Conservation (phyloP, 1,140 invertebrate species). For the Magallana angulata region DNA sequence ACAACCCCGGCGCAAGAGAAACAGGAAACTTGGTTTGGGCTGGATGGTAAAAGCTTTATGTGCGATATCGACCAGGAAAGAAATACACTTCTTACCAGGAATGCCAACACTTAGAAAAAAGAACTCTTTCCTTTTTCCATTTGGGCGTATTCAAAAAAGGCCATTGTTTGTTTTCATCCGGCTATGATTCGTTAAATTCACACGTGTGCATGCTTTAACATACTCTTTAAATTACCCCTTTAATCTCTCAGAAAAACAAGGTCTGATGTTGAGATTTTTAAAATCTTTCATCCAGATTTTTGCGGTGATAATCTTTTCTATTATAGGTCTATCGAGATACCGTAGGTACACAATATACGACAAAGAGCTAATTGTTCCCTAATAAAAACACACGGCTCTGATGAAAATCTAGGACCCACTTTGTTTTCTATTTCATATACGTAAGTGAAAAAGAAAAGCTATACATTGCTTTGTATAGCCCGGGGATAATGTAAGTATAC, state of each 20-base stretch:
- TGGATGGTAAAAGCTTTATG: background rate
- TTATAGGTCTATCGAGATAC: slow-evolving; percentile 8
- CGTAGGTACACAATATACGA: background rate
- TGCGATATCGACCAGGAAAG: background rate
- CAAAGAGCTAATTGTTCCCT: slow-evolving; percentile 3
- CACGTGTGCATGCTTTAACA: background rate
- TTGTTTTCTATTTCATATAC: slow-evolving; percentile 12
- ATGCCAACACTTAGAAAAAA: background rate
- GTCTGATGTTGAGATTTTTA: background rate
- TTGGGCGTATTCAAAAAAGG: background rate
- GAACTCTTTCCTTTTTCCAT: background rate
- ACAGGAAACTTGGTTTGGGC: background rate
- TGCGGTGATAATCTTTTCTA: background rate
- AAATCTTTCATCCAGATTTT: slow-evolving; percentile 24
- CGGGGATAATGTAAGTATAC: background rate
- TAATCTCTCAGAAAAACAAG: slow-evolving; percentile 1
- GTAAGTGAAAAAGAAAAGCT: slow-evolving; percentile 28
- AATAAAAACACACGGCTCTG: background rate
- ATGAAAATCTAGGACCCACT: slow-evolving; percentile 26
- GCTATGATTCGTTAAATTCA: slow-evolving; percentile 10
- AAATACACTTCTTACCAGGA: slow-evolving; percentile 15
- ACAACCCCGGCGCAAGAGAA: background rate
- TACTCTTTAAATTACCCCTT: background rate
- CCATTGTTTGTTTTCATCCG: background rate
- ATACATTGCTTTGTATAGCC: slow-evolving; percentile 16